Percentiles rank a stretch among this genome's conserved stretches.
phyloP scores from a whole-genome alignment of 53 echinoderm and acorn worm species.

The Echinometra lucunter region DNA sequence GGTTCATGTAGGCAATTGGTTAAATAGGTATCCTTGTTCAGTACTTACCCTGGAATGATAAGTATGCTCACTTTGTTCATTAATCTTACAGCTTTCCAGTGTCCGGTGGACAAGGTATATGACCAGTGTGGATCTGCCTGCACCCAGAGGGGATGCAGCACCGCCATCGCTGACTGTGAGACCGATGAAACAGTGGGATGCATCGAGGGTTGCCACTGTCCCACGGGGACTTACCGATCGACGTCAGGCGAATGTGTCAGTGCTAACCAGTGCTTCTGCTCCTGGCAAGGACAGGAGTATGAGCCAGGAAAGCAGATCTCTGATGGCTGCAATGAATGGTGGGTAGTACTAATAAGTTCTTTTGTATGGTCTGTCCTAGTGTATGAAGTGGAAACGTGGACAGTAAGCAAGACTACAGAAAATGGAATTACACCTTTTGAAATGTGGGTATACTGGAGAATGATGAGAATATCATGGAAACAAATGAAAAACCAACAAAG shows the following conservation, averaged over 20 bases:
- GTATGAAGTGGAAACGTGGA: too few relatives aligned
- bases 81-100: constrained; percentile 73
- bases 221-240: constrained; percentile 72
- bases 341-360: too few relatives aligned
- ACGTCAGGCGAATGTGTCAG: constrained; percentile 79
- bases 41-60: neutral
- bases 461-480: too few relatives aligned
- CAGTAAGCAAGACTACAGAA: too few relatives aligned
- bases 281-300: constrained; percentile 76
- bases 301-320: constrained; percentile 76
- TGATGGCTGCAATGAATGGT: constrained; percentile 90
- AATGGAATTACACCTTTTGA: too few relatives aligned
- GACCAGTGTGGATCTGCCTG: constrained; percentile 83
- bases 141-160: constrained; percentile 75
- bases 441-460: too few relatives aligned
- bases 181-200: constrained; percentile 80
- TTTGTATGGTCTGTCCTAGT: too few relatives aligned
- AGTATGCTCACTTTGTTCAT: neutral
- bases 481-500: too few relatives aligned
- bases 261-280: constrained; percentile 83
- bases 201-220: constrained; percentile 88
- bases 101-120: constrained; percentile 80
- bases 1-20: too few relatives aligned
- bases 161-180: constrained; percentile 77
- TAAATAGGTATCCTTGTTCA: neutral